Percentiles rank a stretch among this genome's conserved stretches.
phyloP scores from a whole-genome alignment of 2,797 vertebrate genomes.

The Neoniphon sammara region DNA sequence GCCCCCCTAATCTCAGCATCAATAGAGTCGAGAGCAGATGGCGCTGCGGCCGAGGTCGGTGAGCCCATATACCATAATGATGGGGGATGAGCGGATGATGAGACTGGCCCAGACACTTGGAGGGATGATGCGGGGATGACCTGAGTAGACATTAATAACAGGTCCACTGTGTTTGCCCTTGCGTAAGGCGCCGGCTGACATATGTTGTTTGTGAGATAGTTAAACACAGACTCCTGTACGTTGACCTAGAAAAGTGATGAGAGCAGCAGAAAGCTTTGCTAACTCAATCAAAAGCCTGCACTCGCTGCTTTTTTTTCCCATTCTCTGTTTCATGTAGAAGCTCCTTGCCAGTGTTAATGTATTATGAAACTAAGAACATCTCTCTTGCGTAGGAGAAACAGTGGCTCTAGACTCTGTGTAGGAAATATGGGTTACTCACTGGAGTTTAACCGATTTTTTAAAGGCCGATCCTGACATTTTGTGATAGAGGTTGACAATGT shows the following conservation, averaged over 20 bases:
- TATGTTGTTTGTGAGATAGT: conserved; percentile 72
- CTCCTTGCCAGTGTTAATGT: conserved; percentile 27
- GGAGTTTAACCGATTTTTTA: conserved; percentile 10
- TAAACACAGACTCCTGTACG: conserved; percentile 44
- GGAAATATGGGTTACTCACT: not conserved
- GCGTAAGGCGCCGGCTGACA: conserved; percentile 63
- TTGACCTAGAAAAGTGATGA: conserved; percentile 74
- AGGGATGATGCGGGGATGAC: conserved; percentile 56
- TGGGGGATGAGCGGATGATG: conserved; percentile 65
- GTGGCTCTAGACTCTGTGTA: not conserved
- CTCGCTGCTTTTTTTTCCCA: not conserved
- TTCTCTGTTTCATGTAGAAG: conserved; percentile 17
- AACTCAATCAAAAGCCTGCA: conserved; percentile 34
- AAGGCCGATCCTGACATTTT: not conserved
- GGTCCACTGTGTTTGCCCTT: conserved; percentile 67
- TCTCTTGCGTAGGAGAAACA: not conserved
- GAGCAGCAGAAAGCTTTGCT: conserved; percentile 42
- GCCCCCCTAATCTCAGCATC: conserved; percentile 65
- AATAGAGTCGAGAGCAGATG: conserved; percentile 71
- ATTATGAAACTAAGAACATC: conserved; percentile 36
- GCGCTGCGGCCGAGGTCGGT: conserved; percentile 48
- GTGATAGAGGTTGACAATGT: not conserved
- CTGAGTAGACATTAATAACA: conserved; percentile 54
- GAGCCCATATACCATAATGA: conserved; percentile 50
- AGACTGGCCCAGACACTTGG: conserved; percentile 62